Base-by-base conservation (phyloP, 1,140 invertebrate genomes). In the Neomicropteryx cornuta region DNA sequence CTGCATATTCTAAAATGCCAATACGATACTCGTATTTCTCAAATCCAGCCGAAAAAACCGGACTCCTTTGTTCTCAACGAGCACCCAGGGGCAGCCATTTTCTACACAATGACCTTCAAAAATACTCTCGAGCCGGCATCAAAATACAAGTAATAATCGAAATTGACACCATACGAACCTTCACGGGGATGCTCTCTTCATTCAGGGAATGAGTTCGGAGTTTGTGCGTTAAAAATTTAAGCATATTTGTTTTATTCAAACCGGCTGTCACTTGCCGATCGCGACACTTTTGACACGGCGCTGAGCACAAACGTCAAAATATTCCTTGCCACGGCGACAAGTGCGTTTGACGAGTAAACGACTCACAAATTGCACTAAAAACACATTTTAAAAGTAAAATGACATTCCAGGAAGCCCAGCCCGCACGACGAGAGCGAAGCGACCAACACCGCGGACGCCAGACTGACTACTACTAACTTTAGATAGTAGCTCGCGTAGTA, bases 201-300 rank as follows among this genome's bases (percentile, higher is more conserved):
- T 82, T 82, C 64, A 83, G 73, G 57, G 79, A 81, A 67, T 83
- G 81, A 58, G 77, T 80, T 64, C 76, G 75, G 57, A 83, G 68
- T 71, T 83, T 83, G 64, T 82, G 77, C 55, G 81, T 82, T 56
- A 83, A 70, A 68, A 80, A 81, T 67, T 81, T 83, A 68, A 83
- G 78, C 79, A 83, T 83, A 69, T 71, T 74, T 73, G 31, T 58
- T 61, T 65, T 60, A 59, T 41, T 41, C 30, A 36, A 40, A 52
- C 42, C 46, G 45, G 43, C 46, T 51, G 43, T 45, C 47, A 44
- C 41, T 44, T 38, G 36, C 33, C 42, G 42, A 44, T 44, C 27
- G 37, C 44, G 41, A 45, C 36, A 43, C 33, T 36, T 35, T 33
- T 36, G 21, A 40, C 33, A 38, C 38, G 33, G 37, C 35, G 33